Evolutionary conservation across 1,140 invertebrate genomes (phyloP).

Genomic region (Fopius arisanus): DNA sequence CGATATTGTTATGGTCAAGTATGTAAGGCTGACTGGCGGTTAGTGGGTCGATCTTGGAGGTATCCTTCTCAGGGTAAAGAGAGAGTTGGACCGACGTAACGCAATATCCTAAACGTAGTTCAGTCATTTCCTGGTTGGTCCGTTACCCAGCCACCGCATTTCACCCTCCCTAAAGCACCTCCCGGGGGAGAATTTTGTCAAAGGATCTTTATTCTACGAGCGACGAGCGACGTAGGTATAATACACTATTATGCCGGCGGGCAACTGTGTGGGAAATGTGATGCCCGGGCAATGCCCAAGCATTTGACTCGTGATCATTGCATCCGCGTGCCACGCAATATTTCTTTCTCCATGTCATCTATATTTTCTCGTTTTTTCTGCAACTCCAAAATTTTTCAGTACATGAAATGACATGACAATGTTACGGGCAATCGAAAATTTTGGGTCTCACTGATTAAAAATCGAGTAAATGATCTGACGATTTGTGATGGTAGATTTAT

Average conservation of each 20-base stretch:
- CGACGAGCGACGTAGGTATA: slow-evolving; percentile 54
- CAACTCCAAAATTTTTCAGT: slow-evolving; percentile 32
- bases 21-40: background rate
- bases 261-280: slow-evolving; percentile 52
- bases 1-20: background rate
- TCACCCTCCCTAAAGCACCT: slow-evolving; percentile 52
- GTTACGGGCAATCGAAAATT: too few relatives aligned
- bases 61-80: slow-evolving; percentile 48
- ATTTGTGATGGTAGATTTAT: background rate
- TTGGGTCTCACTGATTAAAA: too few relatives aligned
- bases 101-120: slow-evolving; percentile 64
- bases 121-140: slow-evolving; percentile 63
- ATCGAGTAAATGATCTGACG: background rate
- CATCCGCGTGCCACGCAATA: background rate
- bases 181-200: slow-evolving; percentile 64
- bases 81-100: slow-evolving; percentile 45
- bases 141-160: slow-evolving; percentile 41
- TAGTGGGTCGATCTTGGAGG: slow-evolving; percentile 14
- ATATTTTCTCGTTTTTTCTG: slow-evolving; percentile 9
- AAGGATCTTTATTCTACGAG: slow-evolving; percentile 65
- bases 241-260: slow-evolving; percentile 56
- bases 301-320: slow-evolving; percentile 17
- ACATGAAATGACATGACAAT: background rate
- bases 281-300: slow-evolving; percentile 40
- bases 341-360: background rate